Conservation (phyloP, 2,113 vertebrate species). For the Phoenicopterus ruber region DNA sequence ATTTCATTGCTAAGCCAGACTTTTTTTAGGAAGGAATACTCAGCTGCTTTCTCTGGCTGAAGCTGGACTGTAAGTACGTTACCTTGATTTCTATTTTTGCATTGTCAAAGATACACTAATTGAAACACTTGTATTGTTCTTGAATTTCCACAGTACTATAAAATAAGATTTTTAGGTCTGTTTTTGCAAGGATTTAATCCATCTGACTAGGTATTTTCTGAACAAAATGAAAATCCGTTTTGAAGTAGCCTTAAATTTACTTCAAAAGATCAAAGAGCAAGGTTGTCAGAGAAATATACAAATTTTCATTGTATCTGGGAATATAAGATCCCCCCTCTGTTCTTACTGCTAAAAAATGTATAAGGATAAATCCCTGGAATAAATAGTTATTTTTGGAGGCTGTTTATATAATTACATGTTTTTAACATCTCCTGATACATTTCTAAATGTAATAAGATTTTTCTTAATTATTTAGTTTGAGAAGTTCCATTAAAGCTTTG, state of each 20-base stretch:
- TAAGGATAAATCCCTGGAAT: neutral
- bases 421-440: neutral
- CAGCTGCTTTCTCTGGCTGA: neutral
- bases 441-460: neutral
- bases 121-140: neutral
- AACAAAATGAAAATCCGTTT: neutral
- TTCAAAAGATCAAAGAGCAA: neutral
- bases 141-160: neutral
- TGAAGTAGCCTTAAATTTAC: neutral
- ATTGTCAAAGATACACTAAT: neutral
- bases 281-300: neutral
- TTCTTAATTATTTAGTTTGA: neutral
- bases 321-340: neutral
- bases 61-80: neutral
- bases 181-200: neutral
- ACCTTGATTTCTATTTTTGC: neutral
- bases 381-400: neutral
- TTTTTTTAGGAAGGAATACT: neutral
- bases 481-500: neutral
- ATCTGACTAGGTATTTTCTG: neutral
- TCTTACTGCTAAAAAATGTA: neutral
- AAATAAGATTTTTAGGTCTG: neutral
- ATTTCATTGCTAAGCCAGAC: neutral
- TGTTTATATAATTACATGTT: accelerated
- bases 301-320: neutral